Evolutionary conservation across 1,140 invertebrate species (phyloP).

Genomic region (Drosophila insularis): DNA sequence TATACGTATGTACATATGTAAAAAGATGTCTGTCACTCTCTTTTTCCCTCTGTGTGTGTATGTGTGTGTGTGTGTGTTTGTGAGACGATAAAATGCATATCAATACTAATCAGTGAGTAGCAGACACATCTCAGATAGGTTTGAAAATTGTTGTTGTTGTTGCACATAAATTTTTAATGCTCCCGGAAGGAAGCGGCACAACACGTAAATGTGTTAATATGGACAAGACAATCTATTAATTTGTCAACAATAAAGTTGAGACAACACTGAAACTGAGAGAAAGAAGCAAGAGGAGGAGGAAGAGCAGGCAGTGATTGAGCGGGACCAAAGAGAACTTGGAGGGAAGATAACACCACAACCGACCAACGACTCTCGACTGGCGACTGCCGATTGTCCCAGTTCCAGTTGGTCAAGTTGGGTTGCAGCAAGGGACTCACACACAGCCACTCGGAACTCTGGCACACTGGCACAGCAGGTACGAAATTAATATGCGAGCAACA

Average conservation of each 20-base stretch:
- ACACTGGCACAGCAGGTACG: constrained; percentile 76
- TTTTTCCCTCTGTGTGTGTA: not conserved
- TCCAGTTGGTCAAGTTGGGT: constrained; percentile 4
- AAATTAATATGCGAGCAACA: constrained; percentile 82
- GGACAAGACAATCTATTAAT: constrained; percentile 80
- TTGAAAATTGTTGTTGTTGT: constrained; percentile 20
- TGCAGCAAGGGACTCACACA: not conserved
- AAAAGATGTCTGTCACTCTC: not conserved
- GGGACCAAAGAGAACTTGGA: constrained; percentile 14
- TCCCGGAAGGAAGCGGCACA: constrained; percentile 68
- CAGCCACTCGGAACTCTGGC: constrained; percentile 4
- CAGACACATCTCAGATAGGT: constrained; percentile 23
- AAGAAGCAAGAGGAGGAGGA: not conserved
- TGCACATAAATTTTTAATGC: constrained; percentile 69
- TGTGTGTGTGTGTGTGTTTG: not conserved
- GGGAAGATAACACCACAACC: constrained; percentile 8
- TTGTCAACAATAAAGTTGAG: constrained; percentile 76
- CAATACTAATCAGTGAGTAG: constrained; percentile 70
- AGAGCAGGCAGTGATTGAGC: constrained; percentile 39
- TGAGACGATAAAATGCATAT: constrained; percentile 59
- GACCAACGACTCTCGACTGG: not conserved
- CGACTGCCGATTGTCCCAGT: constrained; percentile 5
- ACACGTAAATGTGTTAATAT: constrained; percentile 79
- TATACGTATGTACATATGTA: not conserved
- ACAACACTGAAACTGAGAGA: constrained; percentile 31